Base-by-base conservation (phyloP, 2,113 vertebrate species). In the Arothron firmamentum region DNA sequence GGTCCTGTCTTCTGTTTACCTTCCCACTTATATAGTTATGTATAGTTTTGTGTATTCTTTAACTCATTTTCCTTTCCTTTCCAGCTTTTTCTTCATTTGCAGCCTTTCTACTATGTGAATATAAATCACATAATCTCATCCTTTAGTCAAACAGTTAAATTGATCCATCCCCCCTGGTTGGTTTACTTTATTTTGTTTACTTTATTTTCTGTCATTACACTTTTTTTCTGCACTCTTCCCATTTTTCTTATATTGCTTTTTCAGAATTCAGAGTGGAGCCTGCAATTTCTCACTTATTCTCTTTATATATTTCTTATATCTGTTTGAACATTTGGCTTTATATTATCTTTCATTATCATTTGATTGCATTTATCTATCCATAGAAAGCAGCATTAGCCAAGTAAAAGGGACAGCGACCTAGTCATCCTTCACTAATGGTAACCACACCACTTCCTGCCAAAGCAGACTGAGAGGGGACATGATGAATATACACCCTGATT, bases 401-500 rank as follows among this genome's bases (percentile, higher is more conserved):
- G 75, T 81, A 49, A 82, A 72, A 74, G 53, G 81, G 65, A 80
- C 67, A 79, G 75, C 51, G 67, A 78, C 74, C 83, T 84, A 85
- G 84, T 81, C 88, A 88, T 88, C 84, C 85, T 80, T 89, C 88
- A 87, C 86, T 85, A 86, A 88, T 88, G 86, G 82, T 85, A 81
- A 88, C 86, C 79, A 86, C 86, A 85, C 85, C 80, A 88, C 84
- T 79, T 88, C 83, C 85, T 89, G 87, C 87, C 87, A 88, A 82
- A 78, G 75, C 81, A 84, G 84, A 85, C 84, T 75, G 82, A 85
- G 84, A 82, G 70, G 84, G 83, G 81, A 82, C 77, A 78, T 83
- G 84, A 89, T 88, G 83, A 87, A 87, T 87, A 84, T 83, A 82
- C 81, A 82, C 73, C 76, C 75, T 80, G 80, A 88, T 87, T 88